Percentiles rank a stretch among this genome's conserved stretches.
Conservation (phyloP, 2,888 invertebrate species). For the Myathropa florea region DNA sequence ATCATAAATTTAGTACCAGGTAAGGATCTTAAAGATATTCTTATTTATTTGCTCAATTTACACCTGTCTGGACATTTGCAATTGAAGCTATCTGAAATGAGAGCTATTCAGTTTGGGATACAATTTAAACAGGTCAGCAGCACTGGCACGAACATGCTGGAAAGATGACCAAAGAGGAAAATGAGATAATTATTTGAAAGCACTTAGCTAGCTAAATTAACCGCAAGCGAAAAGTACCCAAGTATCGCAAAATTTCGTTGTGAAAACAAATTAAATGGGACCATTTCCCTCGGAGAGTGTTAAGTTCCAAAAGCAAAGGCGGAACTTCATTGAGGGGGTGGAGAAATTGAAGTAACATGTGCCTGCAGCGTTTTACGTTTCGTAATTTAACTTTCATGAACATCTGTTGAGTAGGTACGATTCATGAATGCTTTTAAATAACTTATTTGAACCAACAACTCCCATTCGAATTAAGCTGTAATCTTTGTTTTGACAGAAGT, state of each 20-base stretch:
- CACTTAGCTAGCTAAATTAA: conserved; percentile 2
- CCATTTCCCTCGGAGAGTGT: neutral
- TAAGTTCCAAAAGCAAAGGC: neutral
- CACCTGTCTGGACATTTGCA: neutral
- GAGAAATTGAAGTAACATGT: neutral
- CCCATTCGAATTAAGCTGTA: too few species aligned
- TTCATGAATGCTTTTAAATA: neutral
- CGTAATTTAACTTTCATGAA: neutral
- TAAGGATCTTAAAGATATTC: neutral
- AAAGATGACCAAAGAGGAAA: conserved; percentile 1
- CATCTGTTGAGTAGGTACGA: neutral
- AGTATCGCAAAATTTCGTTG: neutral
- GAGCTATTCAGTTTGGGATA: too few species aligned
- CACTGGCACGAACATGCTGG: neutral
- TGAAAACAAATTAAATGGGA: neutral
- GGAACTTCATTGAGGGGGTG: neutral
- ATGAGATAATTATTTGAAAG: neutral
- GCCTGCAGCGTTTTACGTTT: neutral
- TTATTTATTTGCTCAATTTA: neutral
- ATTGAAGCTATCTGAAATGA: neutral
- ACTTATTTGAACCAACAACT: neutral
- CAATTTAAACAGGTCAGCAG: neutral
- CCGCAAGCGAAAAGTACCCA: neutral
- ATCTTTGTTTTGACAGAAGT: too few species aligned
- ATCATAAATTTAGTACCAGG: neutral